A percentile compares a stretch with the other conserved stretches of the same genome.
Evolutionary conservation across 1,140 invertebrate genomes (phyloP).

Genomic region (Oncopodura yosiiana): DNA sequence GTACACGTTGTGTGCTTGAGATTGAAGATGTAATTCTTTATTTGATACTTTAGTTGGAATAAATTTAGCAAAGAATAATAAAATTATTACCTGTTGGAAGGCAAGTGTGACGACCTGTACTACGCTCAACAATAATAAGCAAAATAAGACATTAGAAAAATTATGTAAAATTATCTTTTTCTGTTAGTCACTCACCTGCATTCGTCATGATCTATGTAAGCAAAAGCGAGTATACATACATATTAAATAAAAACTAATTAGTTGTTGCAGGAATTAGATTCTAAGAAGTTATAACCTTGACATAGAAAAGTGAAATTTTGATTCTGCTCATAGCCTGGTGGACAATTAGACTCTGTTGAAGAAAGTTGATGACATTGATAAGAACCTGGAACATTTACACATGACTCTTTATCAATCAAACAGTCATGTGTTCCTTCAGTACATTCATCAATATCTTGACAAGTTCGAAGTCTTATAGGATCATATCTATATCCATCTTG

Average conservation of each 20-base stretch:
- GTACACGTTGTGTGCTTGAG: no score
- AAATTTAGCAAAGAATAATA: no score
- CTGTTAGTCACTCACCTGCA: no score
- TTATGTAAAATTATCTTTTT: no score
- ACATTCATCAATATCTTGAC: conserved; percentile 48
- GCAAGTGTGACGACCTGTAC: conserved; percentile 31
- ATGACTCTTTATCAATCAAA: conserved; percentile 36
- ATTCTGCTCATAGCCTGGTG: conserved; percentile 34
- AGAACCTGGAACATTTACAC: conserved; percentile 39
- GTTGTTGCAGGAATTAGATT: not conserved
- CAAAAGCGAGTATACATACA: not conserved
- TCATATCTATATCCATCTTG: conserved; percentile 30
- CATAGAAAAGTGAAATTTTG: conserved; percentile 32
- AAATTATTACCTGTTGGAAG: no score
- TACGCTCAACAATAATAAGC: no score
- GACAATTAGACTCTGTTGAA: conserved; percentile 25
- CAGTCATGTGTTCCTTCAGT: conserved; percentile 42
- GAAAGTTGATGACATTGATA: conserved; percentile 38
- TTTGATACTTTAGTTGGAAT: no score
- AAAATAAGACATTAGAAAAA: no score
- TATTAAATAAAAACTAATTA: conserved; percentile 1
- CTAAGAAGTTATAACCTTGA: conserved; percentile 16
- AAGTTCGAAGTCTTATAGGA: conserved; percentile 22
- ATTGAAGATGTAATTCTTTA: no score
- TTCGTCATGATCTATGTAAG: conserved; percentile 28